Evolutionary conservation across 30 jellyfish, hydroid and myxozoan genomes (phyloP).

Genomic region (Aurelia aurita complex sp. Pacific): DNA sequence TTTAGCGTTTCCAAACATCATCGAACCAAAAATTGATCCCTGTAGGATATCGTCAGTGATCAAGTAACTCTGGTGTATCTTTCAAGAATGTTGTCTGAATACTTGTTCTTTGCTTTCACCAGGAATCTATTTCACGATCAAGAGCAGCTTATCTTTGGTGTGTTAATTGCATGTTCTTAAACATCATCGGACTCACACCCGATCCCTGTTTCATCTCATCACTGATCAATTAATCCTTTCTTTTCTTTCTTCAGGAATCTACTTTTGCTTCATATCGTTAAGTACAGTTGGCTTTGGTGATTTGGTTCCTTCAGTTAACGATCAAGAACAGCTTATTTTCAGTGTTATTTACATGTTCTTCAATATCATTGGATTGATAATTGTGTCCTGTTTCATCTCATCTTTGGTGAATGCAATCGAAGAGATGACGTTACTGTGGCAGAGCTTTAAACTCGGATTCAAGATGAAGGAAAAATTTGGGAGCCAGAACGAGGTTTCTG

Average conservation of each 20-base stretch:
- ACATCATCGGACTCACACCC: conserved; percentile 19
- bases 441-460: conserved; percentile 1
- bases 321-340: not conserved
- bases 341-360: conserved; percentile 28
- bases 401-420: conserved; percentile 18
- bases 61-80: too few species aligned
- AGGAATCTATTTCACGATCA: not conserved
- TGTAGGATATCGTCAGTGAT: too few species aligned
- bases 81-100: not conserved
- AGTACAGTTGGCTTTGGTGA: conserved; percentile 65
- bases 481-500: not conserved
- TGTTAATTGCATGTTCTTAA: conserved; percentile 26
- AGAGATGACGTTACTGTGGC: conserved; percentile 16
- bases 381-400: conserved; percentile 14
- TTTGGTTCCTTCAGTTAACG: conserved; percentile 15
- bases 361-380: conserved; percentile 39
- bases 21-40: too few species aligned
- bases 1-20: too few species aligned
- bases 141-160: not conserved
- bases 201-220: conserved; percentile 44
- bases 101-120: not conserved
- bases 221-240: not conserved
- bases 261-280: conserved; percentile 37
- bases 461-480: not conserved
- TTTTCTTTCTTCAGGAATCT: conserved; percentile 8